Evolutionary conservation across 2,888 invertebrate species (phyloP), one percentile per base, ranked within the genome.

Genomic region (Heliconius erato): DNA sequence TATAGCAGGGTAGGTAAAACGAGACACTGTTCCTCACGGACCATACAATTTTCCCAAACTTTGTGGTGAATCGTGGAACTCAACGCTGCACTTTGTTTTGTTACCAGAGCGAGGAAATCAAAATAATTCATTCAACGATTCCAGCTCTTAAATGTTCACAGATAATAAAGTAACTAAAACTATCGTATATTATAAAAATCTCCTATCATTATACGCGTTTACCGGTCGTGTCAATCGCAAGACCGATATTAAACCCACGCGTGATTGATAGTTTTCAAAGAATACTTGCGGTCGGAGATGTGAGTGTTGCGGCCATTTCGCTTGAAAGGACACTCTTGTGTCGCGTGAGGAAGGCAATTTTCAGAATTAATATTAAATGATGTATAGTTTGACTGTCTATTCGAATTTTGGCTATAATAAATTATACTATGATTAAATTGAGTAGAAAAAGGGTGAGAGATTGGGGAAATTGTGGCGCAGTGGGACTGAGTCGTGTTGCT

Each of bases 221-320:
- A 83, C 84, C 72, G 81, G 83, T 83, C 74, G 79, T 82, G 85
- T 86, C 86, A 84, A 86, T 86, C 83, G 83, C 86, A 86, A 83
- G 80, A 68, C 74, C 77, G 65, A 85, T 86, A 85, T 86, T 85
- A 86, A 85, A 83, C 77, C 78, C 79, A 32, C 63, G 80, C 77
- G 72, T 86, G 85, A 86, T 85, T 85, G 85, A 86, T 86, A 85
- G 86, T 86, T 82, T 79, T 44, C 76, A 49, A 77, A 76, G 78
- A 79, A 82, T 83, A 79, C 71, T 80, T 65, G 78, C 14, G 63
- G 28, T 80, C 32, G 49, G 49, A 16, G 54, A 63, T 79, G 74
- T n/a, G n/a, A 63, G 63, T 80, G 26, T 63, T n/a, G 32, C 40
- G 44, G 40, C 78, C 40, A 68, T 74, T 79, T 82, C 68, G 49